Percentiles rank a stretch among this genome's conserved stretches.
These are phyloP conservation scores for Noctua janthe DNA, from an alignment of 2,888 invertebrate genomes.

Conservation along the genomic window DNA sequence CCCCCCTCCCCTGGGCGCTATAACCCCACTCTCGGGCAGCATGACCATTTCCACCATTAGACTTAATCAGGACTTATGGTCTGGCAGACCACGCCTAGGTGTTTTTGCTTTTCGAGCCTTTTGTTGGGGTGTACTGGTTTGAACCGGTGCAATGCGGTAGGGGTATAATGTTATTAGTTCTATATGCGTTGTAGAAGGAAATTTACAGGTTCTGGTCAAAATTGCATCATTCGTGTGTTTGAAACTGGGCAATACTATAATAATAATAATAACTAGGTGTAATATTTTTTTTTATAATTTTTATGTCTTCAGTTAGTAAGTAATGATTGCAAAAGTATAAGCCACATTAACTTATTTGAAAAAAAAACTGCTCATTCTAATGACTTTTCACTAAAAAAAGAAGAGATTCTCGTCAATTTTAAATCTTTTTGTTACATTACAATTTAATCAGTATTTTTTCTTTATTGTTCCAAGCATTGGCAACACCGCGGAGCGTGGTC, in stretches of 20 bases:
- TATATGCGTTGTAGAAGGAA: background rate
- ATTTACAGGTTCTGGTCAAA: background rate
- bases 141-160: constrained; percentile 40
- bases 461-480: constrained; percentile 9
- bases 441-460: background rate
- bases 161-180: constrained; percentile 12
- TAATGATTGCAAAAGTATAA: background rate
- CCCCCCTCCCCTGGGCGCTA: constrained; percentile 65
- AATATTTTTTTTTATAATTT: background rate
- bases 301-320: background rate
- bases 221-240: background rate
- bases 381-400: background rate
- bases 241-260: background rate
- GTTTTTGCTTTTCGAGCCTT: constrained; percentile 66
- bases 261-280: background rate
- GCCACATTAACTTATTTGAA: background rate
- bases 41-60: constrained; percentile 75
- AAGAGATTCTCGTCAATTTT: background rate
- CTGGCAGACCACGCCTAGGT: constrained; percentile 67
- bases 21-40: constrained; percentile 64
- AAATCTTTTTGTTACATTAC: background rate
- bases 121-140: constrained; percentile 40
- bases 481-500: constrained; percentile 55
- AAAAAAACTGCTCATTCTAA: background rate
- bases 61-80: constrained; percentile 80